Base-by-base conservation (phyloP, 2,113 vertebrate species). In the Pterocles orientalis region DNA sequence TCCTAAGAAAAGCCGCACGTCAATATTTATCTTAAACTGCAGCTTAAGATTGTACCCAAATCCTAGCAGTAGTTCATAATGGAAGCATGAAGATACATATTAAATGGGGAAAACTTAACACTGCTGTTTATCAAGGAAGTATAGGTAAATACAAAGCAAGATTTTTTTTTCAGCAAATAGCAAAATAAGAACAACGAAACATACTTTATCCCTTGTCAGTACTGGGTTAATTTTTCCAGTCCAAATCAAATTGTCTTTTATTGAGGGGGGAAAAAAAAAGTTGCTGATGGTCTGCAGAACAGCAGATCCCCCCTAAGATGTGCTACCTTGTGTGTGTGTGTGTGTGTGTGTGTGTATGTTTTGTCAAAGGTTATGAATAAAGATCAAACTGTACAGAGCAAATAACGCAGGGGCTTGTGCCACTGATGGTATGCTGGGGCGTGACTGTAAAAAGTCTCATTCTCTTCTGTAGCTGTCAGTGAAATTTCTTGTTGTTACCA, bases 1-100 rank as follows among this genome's bases (percentile, higher is more conserved):
- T 24, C 23, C 17, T 0, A 12, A 19, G 41, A 62, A 62, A 36
- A 90, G 65, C 18, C 10, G 36, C 0, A 0, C 41, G 61, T 17
- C 18, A 4, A 34, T 45, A 18, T 81, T 62, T 50, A 45, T 36
- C 20, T 57, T 20, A 28, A 29, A 7, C n/a, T 56, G 43, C 54
- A 78, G 23, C 57, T n/a, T n/a, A n/a, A n/a, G n/a, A n/a, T n/a
- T 0, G 1, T 18, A 17, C 12, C 18, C 43, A 51, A 62, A 48
- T 18, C 43, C 71, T 31, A 73, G 1, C 11, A 81, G 88, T 50
- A 58, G 34, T 21, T 21, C 8, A 1, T 19, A 8, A n/a, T 2
- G 1, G 19, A 56, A 61, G 43, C 43, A 64, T 3, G 10, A 56
- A 64, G 18, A 23, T 8, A 8, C 1, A 9, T 4, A 13, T 12